These are phyloP conservation scores for Aramus guarauna DNA, from an alignment of 2,113 vertebrate genomes.

Conservation along the genomic window DNA sequence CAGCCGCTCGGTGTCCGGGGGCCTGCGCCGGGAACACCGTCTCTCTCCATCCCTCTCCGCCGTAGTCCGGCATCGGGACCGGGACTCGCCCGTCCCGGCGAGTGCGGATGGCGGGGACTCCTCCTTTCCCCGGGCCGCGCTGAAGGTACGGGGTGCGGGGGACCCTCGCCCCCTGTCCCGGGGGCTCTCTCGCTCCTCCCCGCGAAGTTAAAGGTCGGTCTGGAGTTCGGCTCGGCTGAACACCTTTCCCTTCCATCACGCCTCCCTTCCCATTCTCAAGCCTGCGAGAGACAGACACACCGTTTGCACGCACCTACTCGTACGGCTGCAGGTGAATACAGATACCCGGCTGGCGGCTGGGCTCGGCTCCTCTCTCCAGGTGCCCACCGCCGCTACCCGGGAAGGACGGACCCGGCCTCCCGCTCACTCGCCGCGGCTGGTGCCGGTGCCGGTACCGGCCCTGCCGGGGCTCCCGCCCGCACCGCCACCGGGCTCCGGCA, in stretches of 20 bases:
- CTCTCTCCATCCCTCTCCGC: neutral
- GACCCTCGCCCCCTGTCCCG: no score
- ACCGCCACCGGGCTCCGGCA: neutral
- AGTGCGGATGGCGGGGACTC: no score
- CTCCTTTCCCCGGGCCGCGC: neutral
- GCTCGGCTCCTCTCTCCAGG: neutral
- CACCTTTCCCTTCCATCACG: neutral
- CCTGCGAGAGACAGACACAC: no score
- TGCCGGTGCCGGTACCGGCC: no score
- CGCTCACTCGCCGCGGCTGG: no score
- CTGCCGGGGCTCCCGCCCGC: neutral
- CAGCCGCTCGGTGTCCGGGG: neutral
- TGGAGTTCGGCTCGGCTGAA: neutral
- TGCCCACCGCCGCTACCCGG: no score
- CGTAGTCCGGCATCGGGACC: neutral
- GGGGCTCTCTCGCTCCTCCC: neutral
- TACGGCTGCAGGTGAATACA: neutral
- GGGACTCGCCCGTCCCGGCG: neutral
- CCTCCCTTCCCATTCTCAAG: neutral
- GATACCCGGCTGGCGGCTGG: neutral
- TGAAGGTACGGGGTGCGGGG: neutral
- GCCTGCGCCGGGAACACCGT: neutral
- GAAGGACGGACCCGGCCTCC: neutral
- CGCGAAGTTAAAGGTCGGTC: accelerated
- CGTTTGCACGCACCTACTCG: neutral